Evolutionary conservation across 2,797 vertebrate species (phyloP).

Genomic region (Linurgus olivaceus): DNA sequence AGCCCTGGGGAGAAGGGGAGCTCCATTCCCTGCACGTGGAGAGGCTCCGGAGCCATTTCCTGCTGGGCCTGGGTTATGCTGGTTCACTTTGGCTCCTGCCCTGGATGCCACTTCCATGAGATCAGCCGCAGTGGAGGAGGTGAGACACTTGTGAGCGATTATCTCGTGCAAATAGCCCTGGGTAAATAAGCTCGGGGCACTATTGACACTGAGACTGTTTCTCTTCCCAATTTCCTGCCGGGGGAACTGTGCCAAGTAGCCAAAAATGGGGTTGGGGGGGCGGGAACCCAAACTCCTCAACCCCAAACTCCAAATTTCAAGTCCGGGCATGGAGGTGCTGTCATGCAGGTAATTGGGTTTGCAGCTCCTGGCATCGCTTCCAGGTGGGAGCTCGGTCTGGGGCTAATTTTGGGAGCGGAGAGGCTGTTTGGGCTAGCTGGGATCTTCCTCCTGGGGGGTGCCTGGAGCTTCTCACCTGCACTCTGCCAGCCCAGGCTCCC

Average conservation of each 20-base stretch:
- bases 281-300: background rate
- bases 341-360: background rate
- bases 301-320: background rate
- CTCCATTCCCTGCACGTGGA: background rate
- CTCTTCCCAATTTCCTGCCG: slow-evolving; percentile 55
- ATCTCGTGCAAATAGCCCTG: slow-evolving; percentile 70
- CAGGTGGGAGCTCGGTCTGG: background rate
- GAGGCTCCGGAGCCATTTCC: background rate
- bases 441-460: background rate
- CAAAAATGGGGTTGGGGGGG: background rate
- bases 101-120: slow-evolving; percentile 28
- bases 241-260: background rate
- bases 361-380: background rate
- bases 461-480: background rate
- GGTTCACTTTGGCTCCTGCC: slow-evolving; percentile 44
- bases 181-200: slow-evolving; percentile 20
- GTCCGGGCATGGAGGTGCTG: background rate
- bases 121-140: slow-evolving; percentile 26
- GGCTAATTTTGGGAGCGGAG: background rate
- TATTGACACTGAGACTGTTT: slow-evolving; percentile 30
- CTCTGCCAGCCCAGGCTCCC: background rate
- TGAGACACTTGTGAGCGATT: slow-evolving; percentile 51
- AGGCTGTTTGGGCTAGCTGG: background rate
- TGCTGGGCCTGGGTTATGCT: background rate
- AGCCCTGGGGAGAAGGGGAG: background rate